Conservation (phyloP, 2,888 invertebrate species). For the Mythimna pallens region DNA sequence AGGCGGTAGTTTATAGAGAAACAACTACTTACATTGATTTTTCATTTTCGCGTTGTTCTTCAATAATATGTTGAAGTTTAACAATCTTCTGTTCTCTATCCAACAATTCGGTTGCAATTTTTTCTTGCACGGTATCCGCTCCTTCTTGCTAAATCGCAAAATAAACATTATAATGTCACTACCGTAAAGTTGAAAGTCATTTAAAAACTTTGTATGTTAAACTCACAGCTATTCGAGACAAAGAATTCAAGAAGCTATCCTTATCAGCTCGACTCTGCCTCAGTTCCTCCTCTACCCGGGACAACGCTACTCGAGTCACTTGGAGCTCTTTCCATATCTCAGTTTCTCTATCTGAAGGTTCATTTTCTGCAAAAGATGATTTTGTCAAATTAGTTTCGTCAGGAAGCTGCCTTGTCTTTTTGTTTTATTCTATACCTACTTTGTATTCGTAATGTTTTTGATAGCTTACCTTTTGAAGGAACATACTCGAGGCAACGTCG, state of each 20-base stretch:
- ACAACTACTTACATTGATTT: slow-evolving; percentile 76
- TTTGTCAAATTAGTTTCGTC: not conserved
- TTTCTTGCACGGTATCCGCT: slow-evolving; percentile 76
- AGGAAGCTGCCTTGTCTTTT: not conserved
- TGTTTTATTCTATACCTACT: not conserved
- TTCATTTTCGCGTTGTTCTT: slow-evolving; percentile 80
- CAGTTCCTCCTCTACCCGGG: slow-evolving; percentile 82
- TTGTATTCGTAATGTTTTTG: not conserved
- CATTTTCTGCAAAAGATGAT: slow-evolving; percentile 74
- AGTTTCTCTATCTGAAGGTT: slow-evolving; percentile 86
- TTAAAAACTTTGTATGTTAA: slow-evolving; percentile 3
- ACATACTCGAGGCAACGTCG: slow-evolving; percentile 80
- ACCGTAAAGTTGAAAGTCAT: not conserved
- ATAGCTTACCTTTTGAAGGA: slow-evolving; percentile 79
- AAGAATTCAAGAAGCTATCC: slow-evolving; percentile 85
- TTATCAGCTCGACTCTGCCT: slow-evolving; percentile 85
- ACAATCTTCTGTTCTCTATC: slow-evolving; percentile 82
- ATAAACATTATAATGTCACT: not conserved
- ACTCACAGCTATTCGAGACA: slow-evolving; percentile 87
- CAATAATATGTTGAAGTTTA: slow-evolving; percentile 79
- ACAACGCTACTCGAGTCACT: slow-evolving; percentile 76
- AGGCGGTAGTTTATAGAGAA: not conserved
- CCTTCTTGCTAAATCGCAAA: slow-evolving; percentile 79
- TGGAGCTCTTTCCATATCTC: slow-evolving; percentile 89
- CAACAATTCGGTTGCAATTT: slow-evolving; percentile 83